These are phyloP conservation scores for Ailuropoda melanoleuca DNA, from an alignment of 2,113 vertebrate species.

Conservation along the genomic window DNA sequence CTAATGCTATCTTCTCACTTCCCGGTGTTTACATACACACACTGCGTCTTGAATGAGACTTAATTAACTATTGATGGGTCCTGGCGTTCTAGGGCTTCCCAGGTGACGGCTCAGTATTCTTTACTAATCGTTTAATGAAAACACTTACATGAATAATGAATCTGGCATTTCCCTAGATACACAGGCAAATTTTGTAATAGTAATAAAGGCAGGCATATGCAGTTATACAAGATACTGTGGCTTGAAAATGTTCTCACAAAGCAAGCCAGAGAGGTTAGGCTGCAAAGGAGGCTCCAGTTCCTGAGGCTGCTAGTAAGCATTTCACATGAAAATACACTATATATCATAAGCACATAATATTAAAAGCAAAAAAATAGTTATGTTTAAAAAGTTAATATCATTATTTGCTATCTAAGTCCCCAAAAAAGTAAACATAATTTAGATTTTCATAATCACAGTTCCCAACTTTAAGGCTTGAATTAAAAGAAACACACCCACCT, in stretches of 20 bases:
- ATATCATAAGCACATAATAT: not conserved
- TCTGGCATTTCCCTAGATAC: not conserved
- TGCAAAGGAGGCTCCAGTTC: conserved; percentile 10
- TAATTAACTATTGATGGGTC: conserved; percentile 52
- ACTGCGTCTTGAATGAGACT: not conserved
- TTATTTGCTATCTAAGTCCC: not conserved
- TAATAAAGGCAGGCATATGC: not conserved
- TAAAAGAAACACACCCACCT: not conserved
- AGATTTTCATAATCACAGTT: not conserved
- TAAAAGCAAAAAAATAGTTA: not conserved
- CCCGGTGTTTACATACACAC: not conserved
- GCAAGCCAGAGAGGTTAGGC: not conserved
- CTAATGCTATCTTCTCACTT: not conserved
- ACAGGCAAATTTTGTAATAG: conserved; percentile 5
- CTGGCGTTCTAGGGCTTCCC: not conserved
- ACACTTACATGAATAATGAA: conserved; percentile 55
- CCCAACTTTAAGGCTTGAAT: not conserved
- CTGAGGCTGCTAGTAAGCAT: not conserved
- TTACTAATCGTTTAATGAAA: conserved; percentile 63
- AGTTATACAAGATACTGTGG: not conserved
- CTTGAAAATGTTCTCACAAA: not conserved
- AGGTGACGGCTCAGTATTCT: conserved; percentile 1
- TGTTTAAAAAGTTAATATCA: not conserved
- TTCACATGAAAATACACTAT: not conserved
- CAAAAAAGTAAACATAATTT: not conserved